These are phyloP conservation scores for Salvelinus sp. DNA, from an alignment of 2,113 vertebrate genomes.

Conservation along the genomic window DNA sequence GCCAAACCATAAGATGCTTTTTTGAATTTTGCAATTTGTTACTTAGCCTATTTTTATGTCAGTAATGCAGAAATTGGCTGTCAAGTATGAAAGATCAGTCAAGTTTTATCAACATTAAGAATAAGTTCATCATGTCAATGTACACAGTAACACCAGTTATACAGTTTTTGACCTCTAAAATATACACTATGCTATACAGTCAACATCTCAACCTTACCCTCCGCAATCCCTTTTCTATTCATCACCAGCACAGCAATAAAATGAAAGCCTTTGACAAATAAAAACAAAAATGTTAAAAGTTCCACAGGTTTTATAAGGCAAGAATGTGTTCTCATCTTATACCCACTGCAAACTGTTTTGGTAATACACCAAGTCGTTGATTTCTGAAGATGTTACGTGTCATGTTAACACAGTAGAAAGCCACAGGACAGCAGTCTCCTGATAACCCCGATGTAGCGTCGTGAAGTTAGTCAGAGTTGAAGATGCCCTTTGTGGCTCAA, in stretches of 20 bases:
- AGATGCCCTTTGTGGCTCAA: slow-evolving; percentile 20
- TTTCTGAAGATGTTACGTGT: not conserved
- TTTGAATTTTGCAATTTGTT: slow-evolving; percentile 50
- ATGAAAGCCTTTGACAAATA: slow-evolving; percentile 29
- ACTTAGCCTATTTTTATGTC: slow-evolving; percentile 41
- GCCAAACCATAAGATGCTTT: slow-evolving; percentile 47
- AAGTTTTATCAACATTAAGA: slow-evolving; percentile 66
- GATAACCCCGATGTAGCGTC: slow-evolving; percentile 24
- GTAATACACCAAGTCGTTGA: slow-evolving; percentile 25
- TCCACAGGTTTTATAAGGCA: slow-evolving; percentile 75
- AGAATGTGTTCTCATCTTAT: slow-evolving; percentile 55
- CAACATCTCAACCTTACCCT: slow-evolving; percentile 52
- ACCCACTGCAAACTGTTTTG: slow-evolving; percentile 6
- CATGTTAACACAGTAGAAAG: not conserved
- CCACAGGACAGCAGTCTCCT: not conserved
- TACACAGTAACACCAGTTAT: slow-evolving; percentile 74
- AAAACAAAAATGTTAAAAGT: slow-evolving; percentile 32
- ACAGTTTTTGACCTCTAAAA: slow-evolving; percentile 72
- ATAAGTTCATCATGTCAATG: slow-evolving; percentile 58
- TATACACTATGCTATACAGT: slow-evolving; percentile 57
- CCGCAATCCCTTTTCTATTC: slow-evolving; percentile 46
- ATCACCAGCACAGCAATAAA: slow-evolving; percentile 46
- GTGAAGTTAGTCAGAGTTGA: slow-evolving; percentile 5
- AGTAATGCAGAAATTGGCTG: slow-evolving; percentile 66
- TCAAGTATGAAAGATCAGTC: slow-evolving; percentile 77